These are phyloP conservation scores for Drosophila dives DNA, from an alignment of 2,888 invertebrate genomes.

Conservation along the genomic window DNA sequence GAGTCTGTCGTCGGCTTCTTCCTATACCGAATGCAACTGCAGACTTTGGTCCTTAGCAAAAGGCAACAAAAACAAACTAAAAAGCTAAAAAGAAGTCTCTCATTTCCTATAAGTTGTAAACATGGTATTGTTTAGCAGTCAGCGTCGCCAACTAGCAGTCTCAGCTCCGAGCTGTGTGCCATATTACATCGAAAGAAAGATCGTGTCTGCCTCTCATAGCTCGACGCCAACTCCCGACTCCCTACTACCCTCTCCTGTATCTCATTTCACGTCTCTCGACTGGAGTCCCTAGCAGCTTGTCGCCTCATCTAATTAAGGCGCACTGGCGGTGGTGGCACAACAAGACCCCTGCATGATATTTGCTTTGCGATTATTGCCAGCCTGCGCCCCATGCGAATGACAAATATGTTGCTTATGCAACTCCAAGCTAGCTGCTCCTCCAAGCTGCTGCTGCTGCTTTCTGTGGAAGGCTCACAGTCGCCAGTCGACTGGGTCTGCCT, in stretches of 20 bases:
- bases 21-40: conserved; percentile 39
- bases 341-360: conserved; percentile 76
- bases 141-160: conserved; percentile 18
- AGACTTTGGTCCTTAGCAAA: conserved; percentile 37
- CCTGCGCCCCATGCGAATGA: conserved; percentile 72
- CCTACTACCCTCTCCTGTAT: conserved; percentile 11
- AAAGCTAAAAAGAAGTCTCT: conserved; percentile 25
- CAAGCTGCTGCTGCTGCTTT: conserved; percentile 41
- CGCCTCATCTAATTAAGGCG: conserved; percentile 80
- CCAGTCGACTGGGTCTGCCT: conserved; percentile 25
- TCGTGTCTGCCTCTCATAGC: conserved; percentile 64
- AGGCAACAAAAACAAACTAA: conserved; percentile 23
- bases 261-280: conserved; percentile 2
- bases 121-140: conserved; percentile 72
- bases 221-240: conserved; percentile 18
- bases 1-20: conserved; percentile 45
- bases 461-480: conserved; percentile 59
- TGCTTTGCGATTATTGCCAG: conserved; percentile 68
- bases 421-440: conserved; percentile 17
- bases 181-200: conserved; percentile 60
- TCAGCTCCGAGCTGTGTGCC: conserved; percentile 40
- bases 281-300: conserved; percentile 59
- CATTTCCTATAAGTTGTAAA: conserved; percentile 81
- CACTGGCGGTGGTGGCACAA: conserved; percentile 64
- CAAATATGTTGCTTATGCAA: conserved; percentile 69